Conservation (phyloP, 2,113 vertebrate species). For the Leptodactylus fuscus region DNA sequence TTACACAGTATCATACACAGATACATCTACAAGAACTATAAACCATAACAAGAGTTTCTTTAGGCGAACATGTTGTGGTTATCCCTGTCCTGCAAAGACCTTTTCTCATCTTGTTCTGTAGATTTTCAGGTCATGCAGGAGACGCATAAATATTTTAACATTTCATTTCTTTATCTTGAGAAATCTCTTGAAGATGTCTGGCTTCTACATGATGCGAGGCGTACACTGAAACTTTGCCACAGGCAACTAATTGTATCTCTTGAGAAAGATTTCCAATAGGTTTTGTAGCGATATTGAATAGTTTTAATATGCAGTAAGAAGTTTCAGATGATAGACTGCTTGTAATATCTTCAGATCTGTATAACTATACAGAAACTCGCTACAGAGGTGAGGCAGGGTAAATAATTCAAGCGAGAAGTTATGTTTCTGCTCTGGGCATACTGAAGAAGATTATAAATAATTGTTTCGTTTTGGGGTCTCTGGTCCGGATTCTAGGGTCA, state of each 20-base stretch:
- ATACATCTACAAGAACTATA: not conserved
- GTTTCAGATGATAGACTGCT: not conserved
- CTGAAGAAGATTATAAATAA: not conserved
- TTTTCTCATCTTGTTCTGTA: conserved; percentile 1
- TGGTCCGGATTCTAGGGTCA: no score
- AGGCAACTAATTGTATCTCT: conserved; percentile 32
- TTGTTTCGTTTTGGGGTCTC: no score
- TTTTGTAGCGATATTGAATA: not conserved
- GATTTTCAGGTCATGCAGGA: conserved; percentile 10
- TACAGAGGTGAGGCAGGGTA: not conserved
- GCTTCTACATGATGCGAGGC: conserved; percentile 4
- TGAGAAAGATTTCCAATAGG: not conserved
- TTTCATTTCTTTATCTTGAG: conserved; percentile 24
- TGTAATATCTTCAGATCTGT: conserved; percentile 4
- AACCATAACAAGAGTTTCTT: not conserved
- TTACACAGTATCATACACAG: not conserved
- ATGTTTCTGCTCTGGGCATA: not conserved
- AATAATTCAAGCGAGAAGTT: not conserved
- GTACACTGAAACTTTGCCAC: not conserved
- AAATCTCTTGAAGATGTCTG: conserved; percentile 20
- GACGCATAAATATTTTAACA: conserved; percentile 33
- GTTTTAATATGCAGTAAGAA: conserved; percentile 21
- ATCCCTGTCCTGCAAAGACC: not conserved
- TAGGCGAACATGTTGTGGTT: not conserved
- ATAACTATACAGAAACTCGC: not conserved